Base-by-base conservation (phyloP, 2,113 vertebrate genomes). In the Bujurquina vittata region DNA sequence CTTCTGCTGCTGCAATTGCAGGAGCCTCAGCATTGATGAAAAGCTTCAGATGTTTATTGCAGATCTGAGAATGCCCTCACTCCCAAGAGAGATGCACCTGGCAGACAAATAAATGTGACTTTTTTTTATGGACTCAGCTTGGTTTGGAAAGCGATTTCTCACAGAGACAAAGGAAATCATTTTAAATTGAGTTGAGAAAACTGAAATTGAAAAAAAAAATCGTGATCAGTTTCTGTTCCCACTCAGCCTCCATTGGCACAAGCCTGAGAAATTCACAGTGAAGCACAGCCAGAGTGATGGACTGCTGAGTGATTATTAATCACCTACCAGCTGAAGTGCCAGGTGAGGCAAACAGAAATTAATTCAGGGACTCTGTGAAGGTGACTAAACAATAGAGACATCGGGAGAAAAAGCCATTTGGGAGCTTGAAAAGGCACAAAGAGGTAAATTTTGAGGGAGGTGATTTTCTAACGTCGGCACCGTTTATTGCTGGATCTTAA, bases 301-400 rank as follows among this genome's bases (percentile, higher is more conserved):
- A 86, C 85, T 59, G 62, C 49, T 37, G 58, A 58, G 46, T n/a
- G 43, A 74, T 89, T 84, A 80, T 83, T 81, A 75, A 54, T 82
- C 63, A 80, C 26, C 43, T 7, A 29, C 62, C 46, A 43, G 67
- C 74, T 55, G 52, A 56, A 58, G 79, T 57, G 63, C 62, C 33
- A 69, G 58, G 23, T 65, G 58, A 75, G 63, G 43, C 22, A 7
- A 67, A 62, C 63, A 61, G 10, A 67, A 77, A 69, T 31, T 3
- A 62, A 72, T 76, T 58, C 52, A 84, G 29, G 52, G 59, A 60
- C 20, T 43, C 11, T 37, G 35, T 76, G 31, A 35, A 54, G 59
- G 33, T 61, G 59, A 60, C 26, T 61, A 20, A 60, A 33, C 43
- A 33, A 52, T 23, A 78, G 35, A 55, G 60, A 35, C 0, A 0